Base-by-base conservation (phyloP, 2,113 vertebrate genomes). In the Cottus gobio region DNA sequence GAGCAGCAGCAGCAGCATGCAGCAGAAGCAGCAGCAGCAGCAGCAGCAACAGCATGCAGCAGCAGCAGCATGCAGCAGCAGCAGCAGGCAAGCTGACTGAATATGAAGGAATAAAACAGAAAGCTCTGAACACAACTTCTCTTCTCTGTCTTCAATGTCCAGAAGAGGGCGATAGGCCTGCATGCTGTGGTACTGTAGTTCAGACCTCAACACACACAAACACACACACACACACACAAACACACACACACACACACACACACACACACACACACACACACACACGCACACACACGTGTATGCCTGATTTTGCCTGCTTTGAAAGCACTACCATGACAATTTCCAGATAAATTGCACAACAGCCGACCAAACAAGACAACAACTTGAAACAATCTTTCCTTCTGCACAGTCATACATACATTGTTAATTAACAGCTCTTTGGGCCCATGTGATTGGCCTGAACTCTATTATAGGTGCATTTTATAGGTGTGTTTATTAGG, bases 141-240 rank as follows among this genome's bases (percentile, higher is more conserved):
- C 31, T 1, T 58, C 28, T 50, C 48, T 30, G 22, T 61, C 28
- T n/a, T 63, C n/a, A 1, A 60, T 77, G 84, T 88, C 92, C 92
- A 92, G 89, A 54, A 93, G 92, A 88, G 88, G 90, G 90, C 92
- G 88, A 80, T 42, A 76, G 77, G 80, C 60, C 36, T 34, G 64
- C 84, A 71, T 56, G 52, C 68, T 70, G 30, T 39, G 52, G 26
- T 8, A 0, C 13, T 82, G 63, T 16, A 67, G 37, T 30, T 37
- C 37, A 42, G 56, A 57, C n/a, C n/a, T n/a, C n/a, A n/a, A 2
- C 1, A 54, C 24, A 28, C 71, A 57, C 30, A 28, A 28, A 28
- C 30, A 39, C 20, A 61, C 66, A 34, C 15, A 44, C 42, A 44
- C 42, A 44, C 42, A 44, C 42, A 44, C 15, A 44, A 18, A 18